Evolutionary conservation across 2,888 invertebrate genomes (phyloP), one percentile per base, ranked within the genome.

Genomic region (Spatulosminthurus flaviceps): DNA sequence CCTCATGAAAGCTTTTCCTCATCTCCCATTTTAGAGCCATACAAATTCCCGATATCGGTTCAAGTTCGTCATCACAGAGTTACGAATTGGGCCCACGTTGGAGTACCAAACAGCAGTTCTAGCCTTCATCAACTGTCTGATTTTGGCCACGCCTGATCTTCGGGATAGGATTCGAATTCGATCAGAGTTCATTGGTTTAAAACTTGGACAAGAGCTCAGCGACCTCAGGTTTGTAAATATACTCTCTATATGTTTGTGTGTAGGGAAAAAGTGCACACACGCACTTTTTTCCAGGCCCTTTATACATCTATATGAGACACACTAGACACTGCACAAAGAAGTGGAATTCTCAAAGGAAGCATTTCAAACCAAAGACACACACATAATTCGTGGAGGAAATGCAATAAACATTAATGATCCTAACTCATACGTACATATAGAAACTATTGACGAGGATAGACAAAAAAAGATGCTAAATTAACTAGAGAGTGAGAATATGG

Each of bases 121-220:
- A 87, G 96, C 96, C 79, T 97, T 98, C 89, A 92, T 97, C 89
- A 98, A 98, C 90, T 97, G 97, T 88, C 92, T 97, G 87, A 94
- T 98, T 88, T 95, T 96, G 87, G 95, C 95, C 24, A 95, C 95
- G 16, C 92, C 95, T 70, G 91, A 93, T 80, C 90, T 96, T 83
- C 93, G 94, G 84, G 96, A 97, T 87, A 91, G 97, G 86, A 93
- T 94, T 83, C 90, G 95, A 84, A 92, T 97, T 83, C 91, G 98
- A 86, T 96, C 96, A 87, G 97, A 97, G 90, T 96, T 97, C 88
- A 95, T 97, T 87, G 97, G 97, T 28, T 91, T 97, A 86, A 95
- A 95, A 88, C 90, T 96, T 72, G 90, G 96, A 86, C 94, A 95
- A 87, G 92, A 95, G 86, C 90, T 95, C 85, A 94, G 92, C 88